Percentiles rank a stretch among this genome's conserved stretches.
phyloP scores from a whole-genome alignment of 2,797 vertebrate species.

The Tangara arthus region DNA sequence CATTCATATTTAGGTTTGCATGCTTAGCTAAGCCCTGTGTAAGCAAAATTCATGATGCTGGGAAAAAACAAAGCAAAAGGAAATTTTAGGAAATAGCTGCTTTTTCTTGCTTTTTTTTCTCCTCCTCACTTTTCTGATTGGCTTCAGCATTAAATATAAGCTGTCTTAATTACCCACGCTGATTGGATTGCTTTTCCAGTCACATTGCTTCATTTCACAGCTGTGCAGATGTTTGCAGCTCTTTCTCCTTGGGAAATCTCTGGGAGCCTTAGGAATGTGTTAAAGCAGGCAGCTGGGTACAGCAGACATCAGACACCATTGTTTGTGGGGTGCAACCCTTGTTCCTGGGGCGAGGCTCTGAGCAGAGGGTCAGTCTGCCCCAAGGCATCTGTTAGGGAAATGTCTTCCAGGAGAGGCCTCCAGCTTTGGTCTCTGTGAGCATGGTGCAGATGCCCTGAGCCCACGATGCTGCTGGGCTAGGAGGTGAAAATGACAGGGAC shows the following conservation, averaged over 20 bases:
- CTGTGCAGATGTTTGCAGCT: conserved; percentile 41
- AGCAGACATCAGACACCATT: background rate
- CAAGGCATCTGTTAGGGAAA: background rate
- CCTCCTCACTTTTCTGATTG: background rate
- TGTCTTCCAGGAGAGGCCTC: background rate
- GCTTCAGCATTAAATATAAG: conserved; percentile 60
- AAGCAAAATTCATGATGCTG: conserved; percentile 49
- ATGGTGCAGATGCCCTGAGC: background rate
- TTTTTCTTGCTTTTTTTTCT: background rate
- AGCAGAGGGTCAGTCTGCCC: background rate
- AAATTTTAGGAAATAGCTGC: conserved; percentile 53
- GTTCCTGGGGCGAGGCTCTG: background rate
- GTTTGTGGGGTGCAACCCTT: background rate
- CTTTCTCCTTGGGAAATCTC: conserved; percentile 4
- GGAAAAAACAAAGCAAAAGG: conserved; percentile 51
- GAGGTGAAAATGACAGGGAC: background rate
- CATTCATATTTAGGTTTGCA: conserved; percentile 45
- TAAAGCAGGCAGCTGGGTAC: background rate
- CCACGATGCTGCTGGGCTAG: background rate
- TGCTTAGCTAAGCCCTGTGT: conserved; percentile 15
- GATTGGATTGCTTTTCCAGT: conserved; percentile 59
- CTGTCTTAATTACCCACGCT: conserved; percentile 62
- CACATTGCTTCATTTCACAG: conserved; percentile 26
- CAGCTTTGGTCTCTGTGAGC: background rate
- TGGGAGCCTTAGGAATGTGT: background rate